A percentile compares a stretch with the other conserved stretches of the same genome.
Evolutionary conservation across 2,797 vertebrate species (phyloP).

Genomic region (Crenichthys baileyi): DNA sequence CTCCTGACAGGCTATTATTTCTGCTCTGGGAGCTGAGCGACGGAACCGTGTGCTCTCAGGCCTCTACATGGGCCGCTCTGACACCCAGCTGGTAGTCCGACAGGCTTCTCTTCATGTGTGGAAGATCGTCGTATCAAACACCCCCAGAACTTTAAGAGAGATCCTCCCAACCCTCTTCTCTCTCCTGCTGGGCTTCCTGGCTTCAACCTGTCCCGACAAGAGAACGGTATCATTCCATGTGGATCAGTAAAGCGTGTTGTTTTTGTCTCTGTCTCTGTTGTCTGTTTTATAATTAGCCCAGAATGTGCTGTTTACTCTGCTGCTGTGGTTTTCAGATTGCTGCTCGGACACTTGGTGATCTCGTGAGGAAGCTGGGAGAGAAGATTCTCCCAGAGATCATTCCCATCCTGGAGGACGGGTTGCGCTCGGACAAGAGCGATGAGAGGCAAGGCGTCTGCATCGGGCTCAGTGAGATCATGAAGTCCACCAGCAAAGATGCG

Average conservation of each 20-base stretch:
- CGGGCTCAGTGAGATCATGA: conserved; percentile 98
- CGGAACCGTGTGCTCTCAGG: conserved; percentile 96
- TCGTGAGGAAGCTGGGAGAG: conserved; percentile 96
- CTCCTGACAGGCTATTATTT: conserved; percentile 89
- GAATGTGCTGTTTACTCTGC: not conserved
- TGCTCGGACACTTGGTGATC: conserved; percentile 94
- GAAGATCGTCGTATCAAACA: conserved; percentile 99
- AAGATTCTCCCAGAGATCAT: conserved; percentile 99
- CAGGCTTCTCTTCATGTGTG: conserved; percentile 97
- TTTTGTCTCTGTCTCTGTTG: not conserved
- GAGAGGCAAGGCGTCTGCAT: conserved; percentile 98
- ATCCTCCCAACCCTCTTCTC: conserved; percentile 96
- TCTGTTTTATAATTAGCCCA: not conserved
- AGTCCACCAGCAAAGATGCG: conserved; percentile 96
- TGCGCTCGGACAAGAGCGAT: conserved; percentile 94
- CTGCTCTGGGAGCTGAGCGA: conserved; percentile 90
- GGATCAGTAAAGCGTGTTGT: not conserved
- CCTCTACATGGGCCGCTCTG: conserved; percentile 98
- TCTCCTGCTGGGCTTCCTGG: conserved; percentile 94
- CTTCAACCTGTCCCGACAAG: conserved; percentile 96
- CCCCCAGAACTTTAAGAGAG: conserved; percentile 94
- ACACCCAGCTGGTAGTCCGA: conserved; percentile 96
- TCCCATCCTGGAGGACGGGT: conserved; percentile 95
- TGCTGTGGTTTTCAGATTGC: conserved; percentile 85
- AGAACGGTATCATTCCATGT: conserved; percentile 84